Evolutionary conservation across 2,797 vertebrate genomes (phyloP).

Genomic region (Aselliscus stoliczkanus): DNA sequence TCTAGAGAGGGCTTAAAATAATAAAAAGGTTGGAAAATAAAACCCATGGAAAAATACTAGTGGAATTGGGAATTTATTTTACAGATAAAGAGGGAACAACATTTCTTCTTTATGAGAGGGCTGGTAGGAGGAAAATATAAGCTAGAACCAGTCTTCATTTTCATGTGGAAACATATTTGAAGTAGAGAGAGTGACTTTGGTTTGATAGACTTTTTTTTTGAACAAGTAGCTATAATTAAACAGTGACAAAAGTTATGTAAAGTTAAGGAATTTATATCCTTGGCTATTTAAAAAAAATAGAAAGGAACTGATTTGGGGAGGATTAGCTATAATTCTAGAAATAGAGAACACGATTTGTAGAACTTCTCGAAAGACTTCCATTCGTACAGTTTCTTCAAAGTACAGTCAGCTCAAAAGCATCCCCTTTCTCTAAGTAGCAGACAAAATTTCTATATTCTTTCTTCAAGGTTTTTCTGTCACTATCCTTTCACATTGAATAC

Average conservation of each 20-base stretch:
- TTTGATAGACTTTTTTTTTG: background rate
- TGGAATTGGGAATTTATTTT: background rate
- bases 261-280: conserved; percentile 41
- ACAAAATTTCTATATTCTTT: background rate
- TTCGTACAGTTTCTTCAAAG: conserved; percentile 7
- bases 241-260: conserved; percentile 33
- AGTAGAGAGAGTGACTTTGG: background rate
- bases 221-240: conserved; percentile 45
- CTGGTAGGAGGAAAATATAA: background rate
- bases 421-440: background rate
- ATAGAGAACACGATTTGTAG: background rate
- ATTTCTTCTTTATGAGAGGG: background rate
- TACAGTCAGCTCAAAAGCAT: background rate
- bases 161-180: conserved; percentile 35
- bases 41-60: background rate
- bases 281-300: conserved; percentile 24
- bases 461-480: background rate
- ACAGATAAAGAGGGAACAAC: background rate
- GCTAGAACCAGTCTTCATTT: background rate
- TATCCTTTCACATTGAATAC: background rate
- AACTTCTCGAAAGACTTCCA: background rate
- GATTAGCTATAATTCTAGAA: conserved; percentile 48
- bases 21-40: conserved; percentile 12
- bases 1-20: background rate
- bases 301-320: conserved; percentile 18